Conservation (phyloP, 2,113 vertebrate species). For the Engraulis encrasicolus region DNA sequence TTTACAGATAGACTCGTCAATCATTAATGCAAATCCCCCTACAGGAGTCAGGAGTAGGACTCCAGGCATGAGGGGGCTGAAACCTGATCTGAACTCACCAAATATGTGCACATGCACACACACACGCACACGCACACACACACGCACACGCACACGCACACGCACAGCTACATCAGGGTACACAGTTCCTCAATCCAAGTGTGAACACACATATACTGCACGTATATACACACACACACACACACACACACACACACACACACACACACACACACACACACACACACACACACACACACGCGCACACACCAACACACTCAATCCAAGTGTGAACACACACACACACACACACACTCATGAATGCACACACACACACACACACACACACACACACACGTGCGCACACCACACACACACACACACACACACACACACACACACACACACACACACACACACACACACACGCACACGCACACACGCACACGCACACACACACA, state of each 20-base stretch:
- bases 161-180: no score
- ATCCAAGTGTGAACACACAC: conserved; percentile 30
- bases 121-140: background rate
- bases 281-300: no score
- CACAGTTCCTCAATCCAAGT: no score
- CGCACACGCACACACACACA: background rate
- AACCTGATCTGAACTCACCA: conserved; percentile 19
- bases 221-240: background rate
- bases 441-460: no score
- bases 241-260: background rate
- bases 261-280: no score
- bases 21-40: conserved; percentile 14
- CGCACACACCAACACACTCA: background rate
- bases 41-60: background rate
- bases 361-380: conserved; percentile 21
- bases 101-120: background rate
- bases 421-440: background rate
- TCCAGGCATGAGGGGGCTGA: background rate
- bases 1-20: background rate
- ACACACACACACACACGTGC: background rate
- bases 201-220: no score
- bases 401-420: background rate
- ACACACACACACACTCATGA: background rate
- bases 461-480: no score
- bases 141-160: background rate